phyloP scores from a whole-genome alignment of 2,888 invertebrate species.

The Epinotia ramella region DNA sequence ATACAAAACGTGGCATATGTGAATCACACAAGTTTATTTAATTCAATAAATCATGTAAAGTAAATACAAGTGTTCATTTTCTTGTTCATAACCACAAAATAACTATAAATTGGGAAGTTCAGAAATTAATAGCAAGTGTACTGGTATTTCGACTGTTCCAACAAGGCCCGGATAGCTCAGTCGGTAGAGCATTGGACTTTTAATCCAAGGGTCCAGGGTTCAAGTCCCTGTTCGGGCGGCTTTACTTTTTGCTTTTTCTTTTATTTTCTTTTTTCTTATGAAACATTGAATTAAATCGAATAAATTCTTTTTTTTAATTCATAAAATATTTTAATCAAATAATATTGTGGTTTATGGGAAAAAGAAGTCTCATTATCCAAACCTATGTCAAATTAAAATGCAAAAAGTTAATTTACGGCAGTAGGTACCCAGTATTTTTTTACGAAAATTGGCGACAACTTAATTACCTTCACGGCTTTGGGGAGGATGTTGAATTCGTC shows the following conservation, averaged over 20 bases:
- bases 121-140: neutral
- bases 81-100: neutral
- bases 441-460: too few species aligned
- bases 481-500: neutral
- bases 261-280: neutral
- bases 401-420: too few species aligned
- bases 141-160: neutral
- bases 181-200: slow-evolving; percentile 91
- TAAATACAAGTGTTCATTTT: slow-evolving; percentile 24
- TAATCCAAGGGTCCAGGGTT: slow-evolving; percentile 92
- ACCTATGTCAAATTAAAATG: too few species aligned
- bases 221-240: slow-evolving; percentile 90
- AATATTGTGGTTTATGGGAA: too few species aligned
- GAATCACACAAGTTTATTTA: slow-evolving; percentile 11
- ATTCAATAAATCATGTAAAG: slow-evolving; percentile 1
- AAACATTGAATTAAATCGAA: too few species aligned
- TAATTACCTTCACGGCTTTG: too few species aligned
- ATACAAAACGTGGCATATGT: neutral
- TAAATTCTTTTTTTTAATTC: too few species aligned
- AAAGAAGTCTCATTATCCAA: too few species aligned
- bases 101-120: neutral
- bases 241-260: slow-evolving; percentile 37
- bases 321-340: too few species aligned
- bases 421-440: too few species aligned
- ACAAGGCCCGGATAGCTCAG: slow-evolving; percentile 88